These are phyloP conservation scores for Sus cebifrons DNA, from an alignment of 2,797 vertebrate species.

Conservation along the genomic window DNA sequence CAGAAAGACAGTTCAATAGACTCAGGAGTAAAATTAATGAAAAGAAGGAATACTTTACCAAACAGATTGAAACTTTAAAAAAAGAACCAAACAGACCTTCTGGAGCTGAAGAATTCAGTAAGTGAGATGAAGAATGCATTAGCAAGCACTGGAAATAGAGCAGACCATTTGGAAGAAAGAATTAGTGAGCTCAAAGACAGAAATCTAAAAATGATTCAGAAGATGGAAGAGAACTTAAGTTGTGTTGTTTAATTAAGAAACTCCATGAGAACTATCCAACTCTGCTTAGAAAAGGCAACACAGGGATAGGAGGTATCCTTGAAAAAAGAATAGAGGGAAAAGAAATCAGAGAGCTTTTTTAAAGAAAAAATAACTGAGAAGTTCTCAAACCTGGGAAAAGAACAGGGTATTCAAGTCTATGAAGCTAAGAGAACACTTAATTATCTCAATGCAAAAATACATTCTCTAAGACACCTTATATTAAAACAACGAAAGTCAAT, in stretches of 20 bases:
- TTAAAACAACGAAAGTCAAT: not conserved
- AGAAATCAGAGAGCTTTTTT: not conserved
- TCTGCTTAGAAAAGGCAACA: not conserved
- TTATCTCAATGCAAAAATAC: not conserved
- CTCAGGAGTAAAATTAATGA: not conserved
- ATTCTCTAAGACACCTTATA: not conserved
- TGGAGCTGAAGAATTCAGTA: not conserved
- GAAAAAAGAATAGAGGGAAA: not conserved
- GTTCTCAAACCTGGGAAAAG: not conserved
- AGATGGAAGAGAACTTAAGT: not conserved
- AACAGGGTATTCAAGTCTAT: not conserved
- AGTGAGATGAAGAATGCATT: not conserved
- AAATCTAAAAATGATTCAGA: not conserved
- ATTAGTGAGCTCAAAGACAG: not conserved
- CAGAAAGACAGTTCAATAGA: not conserved
- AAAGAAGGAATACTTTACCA: not conserved
- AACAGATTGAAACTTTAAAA: not conserved
- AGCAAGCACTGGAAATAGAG: not conserved
- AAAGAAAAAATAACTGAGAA: not conserved
- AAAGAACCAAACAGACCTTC: not conserved
- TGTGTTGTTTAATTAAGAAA: not conserved
- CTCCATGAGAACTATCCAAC: not conserved
- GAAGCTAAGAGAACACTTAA: not conserved
- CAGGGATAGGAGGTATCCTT: not conserved
- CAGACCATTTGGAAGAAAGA: not conserved